Evolutionary conservation across 2,888 invertebrate species (phyloP).

Genomic region (Drosophila tanythrix): DNA sequence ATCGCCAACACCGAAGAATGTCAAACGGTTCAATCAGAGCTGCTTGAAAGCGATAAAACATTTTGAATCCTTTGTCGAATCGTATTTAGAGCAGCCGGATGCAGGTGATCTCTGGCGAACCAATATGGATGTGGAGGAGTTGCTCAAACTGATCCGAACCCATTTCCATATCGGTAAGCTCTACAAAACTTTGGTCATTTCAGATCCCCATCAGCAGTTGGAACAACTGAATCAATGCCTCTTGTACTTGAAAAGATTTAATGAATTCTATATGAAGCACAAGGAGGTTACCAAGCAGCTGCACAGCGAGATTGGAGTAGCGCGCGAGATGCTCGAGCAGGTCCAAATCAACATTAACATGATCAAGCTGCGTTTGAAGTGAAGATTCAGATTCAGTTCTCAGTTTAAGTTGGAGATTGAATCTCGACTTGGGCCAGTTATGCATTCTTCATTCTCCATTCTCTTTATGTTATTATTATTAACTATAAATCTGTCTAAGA

Average conservation of each 20-base stretch:
- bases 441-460: conserved; percentile 34
- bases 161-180: conserved; percentile 91
- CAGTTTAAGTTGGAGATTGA: background rate
- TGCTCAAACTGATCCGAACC: conserved; percentile 89
- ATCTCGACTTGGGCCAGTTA: background rate
- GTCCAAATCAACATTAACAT: conserved; percentile 89
- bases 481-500: too few relatives aligned
- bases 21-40: conserved; percentile 92
- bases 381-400: background rate
- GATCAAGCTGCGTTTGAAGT: conserved; percentile 51
- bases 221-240: conserved; percentile 89
- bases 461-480: conserved; percentile 13
- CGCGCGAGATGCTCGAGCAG: conserved; percentile 92
- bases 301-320: conserved; percentile 90
- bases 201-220: conserved; percentile 88
- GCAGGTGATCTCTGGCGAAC: conserved; percentile 85
- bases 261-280: conserved; percentile 90
- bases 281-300: conserved; percentile 88
- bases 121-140: conserved; percentile 88
- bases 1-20: conserved; percentile 88
- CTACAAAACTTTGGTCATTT: conserved; percentile 90
- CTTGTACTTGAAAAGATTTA: conserved; percentile 89
- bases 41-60: conserved; percentile 90
- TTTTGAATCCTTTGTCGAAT: conserved; percentile 90
- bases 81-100: conserved; percentile 86